These are phyloP conservation scores for Megathymus violae DNA, from an alignment of 1,140 invertebrate genomes.

Conservation along the genomic window DNA sequence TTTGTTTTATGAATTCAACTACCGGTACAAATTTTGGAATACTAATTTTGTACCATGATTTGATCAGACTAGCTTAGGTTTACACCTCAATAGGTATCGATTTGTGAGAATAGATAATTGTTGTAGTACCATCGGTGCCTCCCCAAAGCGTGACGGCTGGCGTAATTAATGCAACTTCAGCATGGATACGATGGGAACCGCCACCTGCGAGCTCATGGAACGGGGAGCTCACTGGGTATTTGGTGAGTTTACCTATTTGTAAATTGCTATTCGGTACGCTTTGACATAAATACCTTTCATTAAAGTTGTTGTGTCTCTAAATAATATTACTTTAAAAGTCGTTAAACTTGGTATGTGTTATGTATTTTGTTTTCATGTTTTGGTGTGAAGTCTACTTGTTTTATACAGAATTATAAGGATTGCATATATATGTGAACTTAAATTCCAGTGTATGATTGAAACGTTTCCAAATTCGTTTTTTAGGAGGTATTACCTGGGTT, in stretches of 20 bases:
- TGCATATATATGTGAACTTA: too few species aligned
- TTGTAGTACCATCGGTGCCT: constrained; percentile 85
- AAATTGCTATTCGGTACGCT: constrained; percentile 22
- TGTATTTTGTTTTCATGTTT: background rate
- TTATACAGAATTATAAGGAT: too few species aligned
- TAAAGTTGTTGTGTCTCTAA: constrained; percentile 5
- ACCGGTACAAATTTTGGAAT: too few species aligned
- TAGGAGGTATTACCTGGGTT: too few species aligned
- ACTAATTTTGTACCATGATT: too few species aligned
- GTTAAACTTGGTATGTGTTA: background rate
- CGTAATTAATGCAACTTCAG: constrained; percentile 90
- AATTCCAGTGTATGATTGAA: too few species aligned
- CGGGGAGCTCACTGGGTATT: constrained; percentile 90
- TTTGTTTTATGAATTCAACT: too few species aligned
- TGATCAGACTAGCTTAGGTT: too few species aligned
- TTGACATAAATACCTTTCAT: constrained; percentile 18
- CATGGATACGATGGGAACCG: constrained; percentile 90
- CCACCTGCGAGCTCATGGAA: constrained; percentile 89
- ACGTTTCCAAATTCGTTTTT: too few species aligned
- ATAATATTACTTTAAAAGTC: constrained; percentile 6
- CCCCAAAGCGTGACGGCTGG: constrained; percentile 90
- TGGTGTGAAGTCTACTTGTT: too few species aligned
- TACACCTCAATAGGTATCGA: constrained; percentile 15
- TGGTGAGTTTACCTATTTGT: constrained; percentile 81
- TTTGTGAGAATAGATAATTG: constrained; percentile 41